These are phyloP conservation scores for Myotis planiceps DNA, from an alignment of 2,797 vertebrate genomes.

Conservation along the genomic window DNA sequence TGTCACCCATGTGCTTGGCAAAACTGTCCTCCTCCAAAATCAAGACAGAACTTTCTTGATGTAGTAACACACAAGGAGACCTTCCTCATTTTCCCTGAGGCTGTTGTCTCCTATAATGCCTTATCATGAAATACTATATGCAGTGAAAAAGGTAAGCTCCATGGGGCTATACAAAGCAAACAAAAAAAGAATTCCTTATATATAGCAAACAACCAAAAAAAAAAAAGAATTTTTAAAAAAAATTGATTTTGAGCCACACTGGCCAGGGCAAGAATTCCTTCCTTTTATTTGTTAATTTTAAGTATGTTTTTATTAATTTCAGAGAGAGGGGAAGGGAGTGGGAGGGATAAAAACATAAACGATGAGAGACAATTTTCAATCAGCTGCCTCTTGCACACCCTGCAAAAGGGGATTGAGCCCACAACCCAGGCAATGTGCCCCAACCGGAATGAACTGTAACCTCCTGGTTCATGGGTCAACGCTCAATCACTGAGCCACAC, in stretches of 20 bases:
- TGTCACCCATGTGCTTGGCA: constrained; percentile 12
- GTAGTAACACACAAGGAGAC: neutral
- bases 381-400: neutral
- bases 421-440: neutral
- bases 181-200: neutral
- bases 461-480: neutral
- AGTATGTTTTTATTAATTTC: neutral
- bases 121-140: neutral
- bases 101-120: neutral
- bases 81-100: neutral
- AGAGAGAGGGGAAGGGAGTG: neutral
- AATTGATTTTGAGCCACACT: neutral
- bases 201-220: neutral
- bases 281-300: neutral
- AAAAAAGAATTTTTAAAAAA: accelerated
- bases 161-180: neutral
- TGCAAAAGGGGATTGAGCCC: neutral
- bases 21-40: neutral
- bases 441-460: neutral
- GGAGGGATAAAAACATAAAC: neutral
- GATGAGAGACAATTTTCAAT: neutral
- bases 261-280: neutral
- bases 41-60: neutral
- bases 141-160: neutral
- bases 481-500: neutral